phyloP scores from a whole-genome alignment of 1,140 invertebrate species.

The Diachasmimorpha longicaudata region DNA sequence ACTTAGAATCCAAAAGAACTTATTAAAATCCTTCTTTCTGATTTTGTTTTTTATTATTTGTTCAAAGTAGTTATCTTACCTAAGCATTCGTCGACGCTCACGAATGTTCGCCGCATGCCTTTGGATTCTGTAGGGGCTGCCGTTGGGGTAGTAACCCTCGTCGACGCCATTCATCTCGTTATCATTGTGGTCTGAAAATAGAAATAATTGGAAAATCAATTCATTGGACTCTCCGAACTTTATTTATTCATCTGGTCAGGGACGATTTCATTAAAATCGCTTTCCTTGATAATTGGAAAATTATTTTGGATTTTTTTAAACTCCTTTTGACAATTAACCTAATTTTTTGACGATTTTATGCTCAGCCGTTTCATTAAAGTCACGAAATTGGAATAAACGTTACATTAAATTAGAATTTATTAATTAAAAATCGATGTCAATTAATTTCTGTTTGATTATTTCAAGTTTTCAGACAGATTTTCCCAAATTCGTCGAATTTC shows the following conservation, averaged over 20 bases:
- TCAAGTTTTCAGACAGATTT: background rate
- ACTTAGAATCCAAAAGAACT: conserved; percentile 46
- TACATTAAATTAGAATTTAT: too few species aligned
- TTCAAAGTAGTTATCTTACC: conserved; percentile 67
- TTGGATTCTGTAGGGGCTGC: conserved; percentile 85
- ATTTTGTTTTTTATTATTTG: background rate
- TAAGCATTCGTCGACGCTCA: conserved; percentile 95
- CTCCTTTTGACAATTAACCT: too few species aligned
- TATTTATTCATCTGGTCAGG: too few species aligned
- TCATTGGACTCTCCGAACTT: background rate
- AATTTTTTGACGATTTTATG: too few species aligned
- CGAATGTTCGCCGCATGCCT: conserved; percentile 90
- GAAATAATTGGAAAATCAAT: conserved; percentile 6
- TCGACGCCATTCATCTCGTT: conserved; percentile 58
- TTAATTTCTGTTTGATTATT: too few species aligned
- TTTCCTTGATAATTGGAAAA: too few species aligned
- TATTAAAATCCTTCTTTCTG: background rate
- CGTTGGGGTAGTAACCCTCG: conserved; percentile 66
- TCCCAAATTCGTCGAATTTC: too few species aligned
- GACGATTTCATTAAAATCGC: too few species aligned
- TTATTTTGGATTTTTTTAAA: too few species aligned
- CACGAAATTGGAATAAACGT: too few species aligned
- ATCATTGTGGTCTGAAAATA: conserved; percentile 52
- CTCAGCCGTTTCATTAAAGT: too few species aligned
- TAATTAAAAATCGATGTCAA: too few species aligned